These are phyloP conservation scores for Falco cherrug DNA, from an alignment of 2,797 vertebrate genomes.

Conservation along the genomic window DNA sequence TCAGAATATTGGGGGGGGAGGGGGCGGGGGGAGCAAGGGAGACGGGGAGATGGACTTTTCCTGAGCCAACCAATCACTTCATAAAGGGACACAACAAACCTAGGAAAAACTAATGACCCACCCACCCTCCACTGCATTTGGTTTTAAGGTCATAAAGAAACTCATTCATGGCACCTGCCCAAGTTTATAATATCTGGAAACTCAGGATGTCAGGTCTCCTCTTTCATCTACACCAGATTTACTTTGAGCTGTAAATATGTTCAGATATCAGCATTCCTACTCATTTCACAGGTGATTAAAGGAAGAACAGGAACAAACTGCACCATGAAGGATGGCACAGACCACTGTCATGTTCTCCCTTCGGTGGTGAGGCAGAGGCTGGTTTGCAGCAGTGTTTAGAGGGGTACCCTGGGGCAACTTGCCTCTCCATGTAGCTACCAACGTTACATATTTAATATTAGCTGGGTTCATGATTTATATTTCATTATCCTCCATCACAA, in stretches of 20 bases:
- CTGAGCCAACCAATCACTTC: neutral
- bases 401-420: neutral
- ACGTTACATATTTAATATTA: neutral
- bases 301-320: neutral
- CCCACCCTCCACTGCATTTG: neutral
- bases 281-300: neutral
- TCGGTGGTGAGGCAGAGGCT: neutral
- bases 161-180: neutral
- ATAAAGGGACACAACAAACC: neutral
- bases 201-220: neutral
- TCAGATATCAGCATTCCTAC: neutral
- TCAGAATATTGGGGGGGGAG: too few species aligned
- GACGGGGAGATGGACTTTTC: neutral
- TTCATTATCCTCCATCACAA: neutral
- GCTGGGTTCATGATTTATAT: neutral
- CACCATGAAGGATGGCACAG: neutral
- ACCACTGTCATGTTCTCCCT: accelerated
- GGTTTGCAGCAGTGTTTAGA: neutral
- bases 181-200: neutral
- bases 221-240: neutral
- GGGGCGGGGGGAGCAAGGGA: too few species aligned
- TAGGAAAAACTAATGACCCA: neutral
- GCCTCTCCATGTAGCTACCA: neutral
- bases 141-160: neutral
- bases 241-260: neutral